Evolutionary conservation across 2,797 vertebrate genomes (phyloP), one percentile per base, ranked within the genome.

Genomic region (Micromesistius poutassou): DNA sequence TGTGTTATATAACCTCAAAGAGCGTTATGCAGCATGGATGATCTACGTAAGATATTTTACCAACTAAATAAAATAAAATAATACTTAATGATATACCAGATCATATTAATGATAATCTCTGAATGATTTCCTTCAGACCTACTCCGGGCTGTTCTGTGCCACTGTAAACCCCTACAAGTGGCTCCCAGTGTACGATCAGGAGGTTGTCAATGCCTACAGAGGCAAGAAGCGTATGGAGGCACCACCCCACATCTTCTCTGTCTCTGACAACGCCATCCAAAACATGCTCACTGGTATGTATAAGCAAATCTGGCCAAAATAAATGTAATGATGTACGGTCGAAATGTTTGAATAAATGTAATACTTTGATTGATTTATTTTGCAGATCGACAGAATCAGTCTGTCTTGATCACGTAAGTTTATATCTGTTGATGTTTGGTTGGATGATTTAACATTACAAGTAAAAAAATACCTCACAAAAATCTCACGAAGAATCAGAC

Each of bases 391-490:
- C 95, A 96, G 89, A 96, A 95, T 86, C 95, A 96, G 93, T 96
- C 95, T 0, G 93, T 96, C 91, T 89, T 96, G 68, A 96, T 96
- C 88, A 96, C 95, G 95, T 96, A 94, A 35, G 95, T 91, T 90
- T 40, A n/a, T n/a, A 36, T 16, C 19, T 68, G 0, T 35, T 74
- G 22, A 30, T 68, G 10, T n/a, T 19, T 30, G 19, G 36, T 31
- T 73, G 8, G 68, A 70, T 28, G 2, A 73, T 10, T 19, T 4
- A 46, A 30, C 74, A 0, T 80, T 81, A 78, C 66, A 84, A 74
- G 76, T 77, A n/a, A 68, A 68, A 68, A 1, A 7, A 5, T 6
- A 55, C 7, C 22, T 25, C 55, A 68, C 62, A 68, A 68, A 68
- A 71, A 71, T 71, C 0, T 70, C 7, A 30, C 14, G 12, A 71